These are phyloP conservation scores for Pristiophorus japonicus DNA, from an alignment of 2,113 vertebrate species.

Conservation along the genomic window DNA sequence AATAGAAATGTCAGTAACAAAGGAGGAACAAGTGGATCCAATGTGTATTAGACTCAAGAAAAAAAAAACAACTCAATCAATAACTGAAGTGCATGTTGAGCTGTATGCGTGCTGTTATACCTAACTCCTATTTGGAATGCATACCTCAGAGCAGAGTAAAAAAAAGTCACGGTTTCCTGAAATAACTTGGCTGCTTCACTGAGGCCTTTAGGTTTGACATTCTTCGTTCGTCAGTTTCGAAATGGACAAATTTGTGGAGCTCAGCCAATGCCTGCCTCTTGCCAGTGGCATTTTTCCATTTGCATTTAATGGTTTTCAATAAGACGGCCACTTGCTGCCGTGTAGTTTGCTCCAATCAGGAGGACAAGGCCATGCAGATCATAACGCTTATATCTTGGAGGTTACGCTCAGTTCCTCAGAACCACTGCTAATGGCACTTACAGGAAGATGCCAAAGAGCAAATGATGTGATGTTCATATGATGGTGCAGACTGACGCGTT, in stretches of 20 bases:
- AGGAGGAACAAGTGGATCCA: slow-evolving; percentile 56
- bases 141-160: not conserved
- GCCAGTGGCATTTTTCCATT: not conserved
- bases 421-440: not conserved
- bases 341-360: not conserved
- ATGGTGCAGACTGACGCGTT: not conserved
- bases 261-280: not conserved
- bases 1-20: slow-evolving; percentile 63
- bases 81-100: not conserved
- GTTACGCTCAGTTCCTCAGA: not conserved
- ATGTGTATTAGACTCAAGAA: slow-evolving; percentile 49
- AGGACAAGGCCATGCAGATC: not conserved
- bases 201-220: not conserved
- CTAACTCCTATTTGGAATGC: not conserved
- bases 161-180: slow-evolving; percentile 1
- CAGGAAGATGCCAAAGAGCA: not conserved
- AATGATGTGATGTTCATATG: not conserved
- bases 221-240: not conserved
- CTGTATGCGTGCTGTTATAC: not conserved
- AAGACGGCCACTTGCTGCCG: not conserved
- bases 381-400: not conserved
- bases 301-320: not conserved
- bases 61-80: slow-evolving; percentile 36
- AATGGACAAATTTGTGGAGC: not conserved
- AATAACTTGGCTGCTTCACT: not conserved